Evolutionary conservation across 2,888 invertebrate species (phyloP), one percentile per base, ranked within the genome.

Genomic region (Andrena bicolor): DNA sequence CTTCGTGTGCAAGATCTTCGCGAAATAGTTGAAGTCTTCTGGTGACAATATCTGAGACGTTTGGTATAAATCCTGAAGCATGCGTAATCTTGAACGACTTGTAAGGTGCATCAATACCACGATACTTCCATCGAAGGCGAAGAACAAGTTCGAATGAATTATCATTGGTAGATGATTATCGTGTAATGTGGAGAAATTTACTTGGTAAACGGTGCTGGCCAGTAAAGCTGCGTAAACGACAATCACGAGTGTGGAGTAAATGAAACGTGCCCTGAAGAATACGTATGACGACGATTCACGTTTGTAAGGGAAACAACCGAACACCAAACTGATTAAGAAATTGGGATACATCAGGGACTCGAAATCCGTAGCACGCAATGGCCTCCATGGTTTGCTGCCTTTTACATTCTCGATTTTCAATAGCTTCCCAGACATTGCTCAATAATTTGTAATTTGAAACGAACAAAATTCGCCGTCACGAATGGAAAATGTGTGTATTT

Each of bases 261-360:
- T 23, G 13, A 83, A 85, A 5, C 78, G 83, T 0, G 0, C 30
- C 64, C 60, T 90, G 0, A 91, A 91, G 5, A 63, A 16, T 8
- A 32, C 48, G 26, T 81, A 80, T 6, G 5, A 23, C 0, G 72
- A 28, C 0, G 73, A 16, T 0, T 84, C 69, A 13, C 63, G 73
- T 35, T 83, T 87, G 75, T 88, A 92, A 0, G 92, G 89, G 1
- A 91, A 89, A 0, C 89, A 16, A 5, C 92, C 92, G 3, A 86
- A 66, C 0, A 90, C 4, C 16, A 71, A 71, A 6, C 78, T 85
- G 0, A 92, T 48, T 2, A 79, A 70, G 32, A 92, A 85, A 10
- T 83, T 88, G 0, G 91, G 91, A 10, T 80, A 73, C 88, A 92
- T 89, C 66, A 91, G 20, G 2, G 91, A 87, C 4, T 77, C 20